Conservation (phyloP, 2,113 vertebrate species). For the Papio anubis region DNA sequence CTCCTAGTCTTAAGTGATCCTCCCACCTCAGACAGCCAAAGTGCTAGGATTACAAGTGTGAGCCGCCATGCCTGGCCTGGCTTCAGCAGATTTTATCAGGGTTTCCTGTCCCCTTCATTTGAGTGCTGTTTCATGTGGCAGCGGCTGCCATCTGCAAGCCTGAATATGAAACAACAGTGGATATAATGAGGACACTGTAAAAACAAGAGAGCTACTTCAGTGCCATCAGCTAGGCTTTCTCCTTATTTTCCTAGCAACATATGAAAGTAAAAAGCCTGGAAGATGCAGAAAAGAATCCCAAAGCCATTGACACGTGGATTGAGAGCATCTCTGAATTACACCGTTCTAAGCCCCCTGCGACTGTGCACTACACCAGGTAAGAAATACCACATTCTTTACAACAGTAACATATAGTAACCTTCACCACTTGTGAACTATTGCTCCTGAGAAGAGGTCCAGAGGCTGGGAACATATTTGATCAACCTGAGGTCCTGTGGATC, state of each 20-base stretch:
- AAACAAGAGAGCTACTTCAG: background rate
- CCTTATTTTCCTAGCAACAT: constrained; percentile 83
- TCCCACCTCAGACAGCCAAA: no score
- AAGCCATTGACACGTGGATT: constrained; percentile 91
- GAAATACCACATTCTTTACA: background rate
- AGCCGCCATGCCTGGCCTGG: no score
- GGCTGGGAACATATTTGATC: background rate
- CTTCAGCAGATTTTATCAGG: background rate
- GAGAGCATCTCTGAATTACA: constrained; percentile 92
- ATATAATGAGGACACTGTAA: background rate
- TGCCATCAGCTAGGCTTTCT: background rate
- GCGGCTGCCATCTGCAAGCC: background rate
- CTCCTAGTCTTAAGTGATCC: no score
- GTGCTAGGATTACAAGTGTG: no score
- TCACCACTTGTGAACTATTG: background rate
- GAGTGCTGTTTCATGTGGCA: background rate
- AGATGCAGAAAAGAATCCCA: constrained; percentile 90
- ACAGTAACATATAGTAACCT: background rate
- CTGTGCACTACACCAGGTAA: constrained; percentile 89
- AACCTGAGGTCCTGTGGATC: background rate
- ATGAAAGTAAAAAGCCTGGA: constrained; percentile 93
- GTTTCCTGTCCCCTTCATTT: background rate
- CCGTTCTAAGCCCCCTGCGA: constrained; percentile 88
- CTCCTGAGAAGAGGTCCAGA: background rate
- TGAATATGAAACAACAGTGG: background rate